Evolutionary conservation across 2,888 invertebrate species (phyloP).

Genomic region (Diaprepes abbreviatus): DNA sequence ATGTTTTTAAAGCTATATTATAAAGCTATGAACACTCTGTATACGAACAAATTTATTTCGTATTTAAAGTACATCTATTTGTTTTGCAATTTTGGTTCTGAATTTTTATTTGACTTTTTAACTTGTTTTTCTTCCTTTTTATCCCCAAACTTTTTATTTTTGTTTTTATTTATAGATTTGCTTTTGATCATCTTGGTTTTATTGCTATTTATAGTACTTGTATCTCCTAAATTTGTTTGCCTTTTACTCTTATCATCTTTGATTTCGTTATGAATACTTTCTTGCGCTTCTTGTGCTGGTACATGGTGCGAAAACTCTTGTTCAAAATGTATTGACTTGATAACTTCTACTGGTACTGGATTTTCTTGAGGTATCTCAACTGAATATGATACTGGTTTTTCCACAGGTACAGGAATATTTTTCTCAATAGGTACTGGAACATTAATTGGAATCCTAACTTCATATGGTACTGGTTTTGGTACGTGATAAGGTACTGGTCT

Average conservation of each 20-base stretch:
- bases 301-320: neutral
- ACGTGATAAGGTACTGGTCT: constrained; percentile 74
- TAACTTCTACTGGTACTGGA: constrained; percentile 17
- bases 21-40: no score
- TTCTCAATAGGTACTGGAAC: constrained; percentile 75
- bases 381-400: constrained; percentile 76
- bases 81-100: no score
- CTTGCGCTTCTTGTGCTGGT: neutral
- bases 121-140: neutral
- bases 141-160: neutral
- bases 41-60: no score
- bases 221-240: neutral
- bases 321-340: neutral
- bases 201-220: neutral
- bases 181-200: neutral
- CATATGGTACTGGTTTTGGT: constrained; percentile 13
- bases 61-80: no score
- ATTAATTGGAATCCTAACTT: constrained; percentile 44
- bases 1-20: no score
- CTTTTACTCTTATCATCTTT: constrained; percentile 16
- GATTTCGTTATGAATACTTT: neutral
- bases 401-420: constrained; percentile 78
- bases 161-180: neutral
- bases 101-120: neutral
- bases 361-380: constrained; percentile 58